Conservation (phyloP, 2,888 invertebrate genomes). For the Embidobia sp. region DNA sequence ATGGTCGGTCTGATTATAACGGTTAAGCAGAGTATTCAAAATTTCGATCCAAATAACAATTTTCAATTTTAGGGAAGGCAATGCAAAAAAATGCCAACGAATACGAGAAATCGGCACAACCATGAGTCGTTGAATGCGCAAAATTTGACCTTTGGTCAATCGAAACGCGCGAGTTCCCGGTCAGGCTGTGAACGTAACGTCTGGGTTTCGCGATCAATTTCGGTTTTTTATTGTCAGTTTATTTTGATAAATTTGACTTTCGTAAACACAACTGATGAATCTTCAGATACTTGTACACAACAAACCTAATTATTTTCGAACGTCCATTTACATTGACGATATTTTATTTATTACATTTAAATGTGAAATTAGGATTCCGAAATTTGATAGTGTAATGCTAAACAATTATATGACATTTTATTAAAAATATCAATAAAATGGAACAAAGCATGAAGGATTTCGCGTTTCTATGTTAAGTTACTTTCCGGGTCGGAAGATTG, state of each 20-base stretch:
- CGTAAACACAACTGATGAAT: conserved; percentile 36
- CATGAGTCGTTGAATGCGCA: conserved; percentile 12
- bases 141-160: conserved; percentile 47
- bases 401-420: too few relatives aligned
- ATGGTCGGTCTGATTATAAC: too few relatives aligned
- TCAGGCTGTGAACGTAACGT: conserved; percentile 82
- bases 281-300: conserved; percentile 34
- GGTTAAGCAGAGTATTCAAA: conserved; percentile 6
- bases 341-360: conserved; percentile 6
- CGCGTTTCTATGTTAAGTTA: too few relatives aligned
- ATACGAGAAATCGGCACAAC: conserved; percentile 21
- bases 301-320: background rate
- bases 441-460: too few relatives aligned
- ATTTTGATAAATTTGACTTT: conserved; percentile 59
- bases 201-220: conserved; percentile 75
- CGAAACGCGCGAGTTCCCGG: conserved; percentile 74
- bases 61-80: conserved; percentile 52
- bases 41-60: conserved; percentile 48
- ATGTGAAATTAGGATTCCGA: too few relatives aligned
- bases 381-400: too few relatives aligned
- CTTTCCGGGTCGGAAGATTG: background rate
- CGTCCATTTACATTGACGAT: background rate
- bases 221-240: conserved; percentile 56
- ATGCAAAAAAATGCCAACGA: conserved; percentile 33
- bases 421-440: too few relatives aligned